A percentile compares a stretch with the other conserved stretches of the same genome.
Conservation (phyloP, 2,888 invertebrate species). For the Stegana nigrithorax region DNA sequence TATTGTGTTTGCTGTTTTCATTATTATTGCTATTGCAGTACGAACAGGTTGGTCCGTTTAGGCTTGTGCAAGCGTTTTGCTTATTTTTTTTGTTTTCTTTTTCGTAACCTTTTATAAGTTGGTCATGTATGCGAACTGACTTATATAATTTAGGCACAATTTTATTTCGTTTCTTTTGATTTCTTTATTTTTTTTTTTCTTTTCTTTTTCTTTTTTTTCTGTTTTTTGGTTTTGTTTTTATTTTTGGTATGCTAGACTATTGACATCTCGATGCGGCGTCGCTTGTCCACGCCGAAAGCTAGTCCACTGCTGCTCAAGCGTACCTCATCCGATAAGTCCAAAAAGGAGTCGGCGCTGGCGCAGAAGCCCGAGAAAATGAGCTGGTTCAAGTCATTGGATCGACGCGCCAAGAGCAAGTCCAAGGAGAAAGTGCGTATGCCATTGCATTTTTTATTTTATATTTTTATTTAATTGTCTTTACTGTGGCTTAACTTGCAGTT, state of each 20-base stretch:
- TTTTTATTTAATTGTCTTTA: not conserved
- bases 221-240: not conserved
- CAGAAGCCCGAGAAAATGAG: slow-evolving; percentile 72
- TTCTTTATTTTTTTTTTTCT: not conserved
- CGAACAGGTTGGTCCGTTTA: slow-evolving; percentile 9
- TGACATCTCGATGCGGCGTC: slow-evolving; percentile 79
- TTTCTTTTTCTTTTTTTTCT: not conserved
- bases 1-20: slow-evolving; percentile 26
- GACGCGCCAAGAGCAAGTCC: slow-evolving; percentile 77
- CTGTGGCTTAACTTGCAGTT: too few species aligned
- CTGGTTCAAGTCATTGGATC: slow-evolving; percentile 85
- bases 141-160: too few species aligned
- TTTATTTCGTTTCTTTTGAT: not conserved
- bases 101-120: slow-evolving; percentile 8
- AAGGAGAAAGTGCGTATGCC: slow-evolving; percentile 58
- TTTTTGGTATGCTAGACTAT: slow-evolving; percentile 52
- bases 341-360: slow-evolving; percentile 67
- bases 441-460: slow-evolving; percentile 26
- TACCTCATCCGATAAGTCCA: slow-evolving; percentile 69
- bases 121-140: slow-evolving; percentile 16
- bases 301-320: slow-evolving; percentile 75
- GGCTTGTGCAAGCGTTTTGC: slow-evolving; percentile 32
- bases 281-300: slow-evolving; percentile 81
- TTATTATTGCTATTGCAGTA: too few species aligned
- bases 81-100: not conserved